phyloP scores from a whole-genome alignment of 2,797 vertebrate species.

The Leptodactylus fallax region DNA sequence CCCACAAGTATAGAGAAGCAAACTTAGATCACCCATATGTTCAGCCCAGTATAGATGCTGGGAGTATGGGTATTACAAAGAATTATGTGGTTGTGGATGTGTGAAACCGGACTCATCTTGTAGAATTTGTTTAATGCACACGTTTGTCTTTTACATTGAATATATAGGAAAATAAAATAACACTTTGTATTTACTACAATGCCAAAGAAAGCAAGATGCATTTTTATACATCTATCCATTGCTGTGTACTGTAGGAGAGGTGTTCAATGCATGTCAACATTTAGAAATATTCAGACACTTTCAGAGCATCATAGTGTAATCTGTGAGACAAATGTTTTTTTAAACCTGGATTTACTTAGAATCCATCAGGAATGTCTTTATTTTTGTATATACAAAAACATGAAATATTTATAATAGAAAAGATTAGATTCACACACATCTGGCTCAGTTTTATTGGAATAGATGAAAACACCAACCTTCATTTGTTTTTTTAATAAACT shows the following conservation, averaged over 20 bases:
- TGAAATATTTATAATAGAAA: background rate
- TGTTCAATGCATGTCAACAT: background rate
- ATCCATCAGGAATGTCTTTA: background rate
- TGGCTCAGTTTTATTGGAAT: background rate
- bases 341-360: background rate
- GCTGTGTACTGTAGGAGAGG: background rate
- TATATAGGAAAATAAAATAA: background rate
- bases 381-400: background rate
- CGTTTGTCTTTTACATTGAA: background rate
- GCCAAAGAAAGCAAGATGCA: background rate
- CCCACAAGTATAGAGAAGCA: background rate
- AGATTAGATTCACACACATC: too few species aligned
- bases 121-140: background rate
- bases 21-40: background rate
- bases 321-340: background rate
- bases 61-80: background rate
- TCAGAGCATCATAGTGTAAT: background rate
- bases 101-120: background rate
- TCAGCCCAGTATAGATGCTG: background rate
- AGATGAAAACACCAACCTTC: background rate
- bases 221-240: background rate
- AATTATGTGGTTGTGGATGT: background rate
- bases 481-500: background rate
- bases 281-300: background rate
- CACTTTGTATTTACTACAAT: background rate